Base-by-base conservation (phyloP, 2,888 invertebrate genomes). In the Parnassius smintheus region DNA sequence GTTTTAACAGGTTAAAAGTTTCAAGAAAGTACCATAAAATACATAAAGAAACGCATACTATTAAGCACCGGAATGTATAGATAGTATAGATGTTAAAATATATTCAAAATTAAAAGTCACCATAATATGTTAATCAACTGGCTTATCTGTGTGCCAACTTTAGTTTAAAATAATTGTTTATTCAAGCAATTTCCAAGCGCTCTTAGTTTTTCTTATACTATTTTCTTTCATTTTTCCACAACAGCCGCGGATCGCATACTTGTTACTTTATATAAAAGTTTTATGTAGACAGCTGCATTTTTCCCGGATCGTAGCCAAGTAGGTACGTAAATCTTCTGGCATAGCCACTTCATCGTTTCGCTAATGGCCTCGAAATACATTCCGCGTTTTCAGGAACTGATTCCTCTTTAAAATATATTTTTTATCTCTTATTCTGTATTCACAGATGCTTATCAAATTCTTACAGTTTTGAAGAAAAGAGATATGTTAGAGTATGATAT, bases 201-300 rank as follows among this genome's bases (percentile, higher is more conserved):
- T 25, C 25, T 3, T 25, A 25, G 25, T 25, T 48, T 25, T n/a
- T 52, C 7, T 42, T 7, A 44, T 25, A 51, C 9, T n/a, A 56
- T 44, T 18, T 42, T 41, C 22, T 61, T 56, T 12, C 12, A 9
- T 55, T 51, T 56, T 48, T 13, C 56, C 56, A 46, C 48, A 48
- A 48, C 2, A 25, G 50, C 42, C 41, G 13, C 44, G 18, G 22
- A 25, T 22, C 55, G 41, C n/a, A 41, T 51, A 22, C 13, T 61
- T 56, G 51, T 22, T 42, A 56, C 49, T 61, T 56, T 53, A 54
- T 54, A 18, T 52, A 48, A 61, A 61, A 61, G 52, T 56, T 56
- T 57, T 52, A 61, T 42, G 56, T 45, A 48, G 56, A n/a, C 56
- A 61, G 56, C 61, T 56, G 61, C 52, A 61, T 22, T 56, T 57